Evolutionary conservation across 1,140 invertebrate species (phyloP), one percentile per base, ranked within the genome.

Genomic region (Caerostris darwini): DNA sequence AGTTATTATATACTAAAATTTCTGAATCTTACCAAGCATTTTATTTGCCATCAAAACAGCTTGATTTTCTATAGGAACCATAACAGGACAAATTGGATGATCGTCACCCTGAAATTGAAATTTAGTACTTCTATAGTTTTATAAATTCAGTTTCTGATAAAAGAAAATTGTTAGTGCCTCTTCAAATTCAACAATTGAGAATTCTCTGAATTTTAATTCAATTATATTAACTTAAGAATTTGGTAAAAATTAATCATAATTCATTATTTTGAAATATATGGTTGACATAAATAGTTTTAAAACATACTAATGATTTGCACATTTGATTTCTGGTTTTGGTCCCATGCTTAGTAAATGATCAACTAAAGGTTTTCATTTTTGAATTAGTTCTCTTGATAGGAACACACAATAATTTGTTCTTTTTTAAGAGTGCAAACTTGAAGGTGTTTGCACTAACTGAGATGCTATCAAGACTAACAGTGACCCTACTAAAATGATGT

Each of bases 1-100:
- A 34, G 34, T 34, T 34, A 34, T 34, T 34, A 34, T 34, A 34
- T 34, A 34, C 34, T 34, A 34, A 34, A 64, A 64, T 56, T 12
- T 61, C 50, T 14, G n/a, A 71, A 64, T 90, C 96, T 95, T 96
- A 98, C 98, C 97, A 34, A 99, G 96, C 98, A 99, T 98, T 96
- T 97, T 97, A 95, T 98, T 97, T 67, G 98, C 98, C 96, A 99
- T 98, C 61, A 96, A 96, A 19, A 97, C 97, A 3, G 98, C 98
- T 3, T 99, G 96, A 94, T 97, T 97, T 10, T 98, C 98, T 96
- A 99, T 98, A 34, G 98, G 98, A 58, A 99, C 96, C 97, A 99
- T 98, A 3, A 99, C 98, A 0, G 98, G 98, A 95, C 98, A 98
- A 95, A 99, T 99, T 5, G 98, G 98, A 96, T 99, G 98, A 95